Base-by-base conservation (phyloP, 2,797 vertebrate species). In the Lacerta bilineata region DNA sequence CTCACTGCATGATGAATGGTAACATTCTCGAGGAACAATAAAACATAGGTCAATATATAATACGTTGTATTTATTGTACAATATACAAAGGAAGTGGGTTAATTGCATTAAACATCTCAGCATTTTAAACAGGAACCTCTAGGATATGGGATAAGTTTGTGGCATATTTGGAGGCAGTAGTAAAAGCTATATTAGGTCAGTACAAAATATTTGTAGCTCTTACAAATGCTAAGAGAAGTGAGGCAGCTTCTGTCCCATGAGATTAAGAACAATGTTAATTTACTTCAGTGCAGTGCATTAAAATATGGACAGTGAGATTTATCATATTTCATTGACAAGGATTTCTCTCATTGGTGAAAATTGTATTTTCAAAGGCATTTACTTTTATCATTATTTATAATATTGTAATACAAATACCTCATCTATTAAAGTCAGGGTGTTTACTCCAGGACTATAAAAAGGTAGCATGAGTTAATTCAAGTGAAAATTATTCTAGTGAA, bases 201-300 rank as follows among this genome's bases (percentile, higher is more conserved):
- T 84, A 79, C 5, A 89, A 92, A 86, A 83, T 20, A 88, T 85
- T 0, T 84, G 20, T 89, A 91, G 84, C 64, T 25, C 59, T 66
- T 72, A 75, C n/a, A 89, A 91, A 91, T 87, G 79, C 29, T 91
- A 84, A 59, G 10, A 59, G 68, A n/a, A 90, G 20, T 76, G n/a
- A 17, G 92, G 90, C 66, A 71, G 39, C 33, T 88, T 91, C 87
- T 89, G 88, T 90, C 85, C 87, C 85, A 82, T 61, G 46, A 91
- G 85, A 91, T 92, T 27, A 90, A 68, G 83, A 6, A 80, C 4
- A 72, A 43, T 74, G 5, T 80, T 80, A 90, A 90, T 69, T 89
- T 91, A 90, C 92, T 91, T 90, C 10, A 89, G 5, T 75, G 46
- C 18, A 7, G 66, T 89, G 41, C 33, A 85, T 92, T 88, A 89